Percentiles rank a stretch among this genome's conserved stretches.
These are phyloP conservation scores for Sphaerodactylus townsendi DNA, from an alignment of 2,113 vertebrate genomes.

Conservation along the genomic window DNA sequence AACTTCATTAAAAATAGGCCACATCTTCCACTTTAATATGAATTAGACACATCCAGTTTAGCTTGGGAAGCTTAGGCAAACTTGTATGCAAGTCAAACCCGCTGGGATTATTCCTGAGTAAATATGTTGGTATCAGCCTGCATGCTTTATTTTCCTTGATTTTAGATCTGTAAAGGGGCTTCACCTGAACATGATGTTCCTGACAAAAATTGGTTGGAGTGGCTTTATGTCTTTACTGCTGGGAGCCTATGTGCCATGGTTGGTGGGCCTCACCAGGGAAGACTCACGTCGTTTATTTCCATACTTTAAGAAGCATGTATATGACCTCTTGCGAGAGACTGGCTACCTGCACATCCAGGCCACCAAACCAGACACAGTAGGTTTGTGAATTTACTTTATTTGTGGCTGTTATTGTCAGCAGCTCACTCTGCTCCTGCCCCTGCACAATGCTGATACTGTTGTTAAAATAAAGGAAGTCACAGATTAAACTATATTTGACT, in stretches of 20 bases:
- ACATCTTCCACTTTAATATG: too few species aligned
- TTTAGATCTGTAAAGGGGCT: conserved; percentile 83
- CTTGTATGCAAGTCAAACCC: neutral
- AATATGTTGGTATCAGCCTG: neutral
- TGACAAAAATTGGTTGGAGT: neutral
- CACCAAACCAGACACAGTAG: conserved; percentile 89
- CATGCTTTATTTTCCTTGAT: conserved; percentile 11
- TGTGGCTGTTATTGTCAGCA: neutral
- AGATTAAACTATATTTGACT: neutral
- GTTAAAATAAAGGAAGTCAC: neutral
- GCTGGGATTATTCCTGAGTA: neutral
- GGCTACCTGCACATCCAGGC: conserved; percentile 89
- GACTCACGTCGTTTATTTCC: conserved; percentile 79
- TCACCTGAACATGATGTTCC: conserved; percentile 77
- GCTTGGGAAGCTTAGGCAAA: neutral
- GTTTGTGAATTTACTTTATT: conserved; percentile 58
- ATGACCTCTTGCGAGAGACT: conserved; percentile 70
- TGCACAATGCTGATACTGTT: neutral
- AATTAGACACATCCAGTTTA: too few species aligned
- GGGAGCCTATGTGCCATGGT: conserved; percentile 83
- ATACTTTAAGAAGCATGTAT: conserved; percentile 80
- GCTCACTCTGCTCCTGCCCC: neutral
- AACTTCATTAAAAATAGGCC: too few species aligned
- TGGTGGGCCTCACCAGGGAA: conserved; percentile 82
- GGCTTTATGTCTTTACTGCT: conserved; percentile 70